Percentiles rank a stretch among this genome's conserved stretches.
These are phyloP conservation scores for Pardosa pseudoannulata DNA, from an alignment of 2,888 invertebrate species.

Conservation along the genomic window DNA sequence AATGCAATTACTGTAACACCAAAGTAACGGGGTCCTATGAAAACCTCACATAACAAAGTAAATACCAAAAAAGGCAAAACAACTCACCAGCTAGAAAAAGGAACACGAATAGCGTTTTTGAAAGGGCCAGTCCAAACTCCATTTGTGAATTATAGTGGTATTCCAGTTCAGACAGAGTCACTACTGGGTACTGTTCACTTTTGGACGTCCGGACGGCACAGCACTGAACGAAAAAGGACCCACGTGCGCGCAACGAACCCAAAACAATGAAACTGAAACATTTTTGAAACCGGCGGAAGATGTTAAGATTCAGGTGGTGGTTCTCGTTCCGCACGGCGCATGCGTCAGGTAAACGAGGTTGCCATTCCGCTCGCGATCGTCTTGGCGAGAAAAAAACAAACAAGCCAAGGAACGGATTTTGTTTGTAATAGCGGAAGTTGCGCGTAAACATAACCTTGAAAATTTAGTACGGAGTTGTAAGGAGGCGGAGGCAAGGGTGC, in stretches of 20 bases:
- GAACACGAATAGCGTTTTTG: background rate
- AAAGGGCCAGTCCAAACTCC: background rate
- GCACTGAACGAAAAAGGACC: background rate
- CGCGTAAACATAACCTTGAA: constrained; percentile 7
- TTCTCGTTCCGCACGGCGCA: background rate
- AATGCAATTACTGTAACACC: too few relatives aligned
- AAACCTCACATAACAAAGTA: too few relatives aligned
- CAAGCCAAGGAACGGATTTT: too few relatives aligned
- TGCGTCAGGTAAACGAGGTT: constrained; percentile 13
- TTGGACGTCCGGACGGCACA: background rate
- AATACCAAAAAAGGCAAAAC: too few relatives aligned
- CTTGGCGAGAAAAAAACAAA: constrained; percentile 7
- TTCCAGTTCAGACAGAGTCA: background rate
- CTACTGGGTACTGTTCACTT: too few relatives aligned
- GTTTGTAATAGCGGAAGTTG: background rate
- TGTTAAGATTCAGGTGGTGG: background rate
- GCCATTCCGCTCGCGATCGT: background rate
- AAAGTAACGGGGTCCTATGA: too few relatives aligned
- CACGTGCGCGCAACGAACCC: background rate
- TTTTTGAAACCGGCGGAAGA: constrained; percentile 22
- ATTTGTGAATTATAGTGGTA: background rate
- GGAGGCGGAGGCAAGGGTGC: too few relatives aligned
- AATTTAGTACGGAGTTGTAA: too few relatives aligned
- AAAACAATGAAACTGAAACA: constrained; percentile 29
- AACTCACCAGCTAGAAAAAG: constrained; percentile 6